Conservation (phyloP, 2,797 vertebrate genomes). For the Leuciscus waleckii region DNA sequence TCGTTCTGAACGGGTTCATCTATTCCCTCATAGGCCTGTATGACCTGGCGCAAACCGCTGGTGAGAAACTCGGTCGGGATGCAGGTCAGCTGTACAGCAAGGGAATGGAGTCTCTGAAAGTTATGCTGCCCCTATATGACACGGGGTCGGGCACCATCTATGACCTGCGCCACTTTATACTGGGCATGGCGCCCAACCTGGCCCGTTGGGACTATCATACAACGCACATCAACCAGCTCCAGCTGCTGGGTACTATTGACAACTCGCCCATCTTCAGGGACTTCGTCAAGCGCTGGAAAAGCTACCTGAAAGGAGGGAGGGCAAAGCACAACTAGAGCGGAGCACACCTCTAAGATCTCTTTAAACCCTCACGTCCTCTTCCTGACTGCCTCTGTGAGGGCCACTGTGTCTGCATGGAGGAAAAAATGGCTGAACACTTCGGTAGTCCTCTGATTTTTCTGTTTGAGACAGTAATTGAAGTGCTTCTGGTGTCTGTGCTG, state of each 20-base stretch:
- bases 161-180: conserved; percentile 94
- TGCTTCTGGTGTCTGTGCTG: conserved; percentile 65
- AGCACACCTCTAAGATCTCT: conserved; percentile 2
- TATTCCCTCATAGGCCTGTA: conserved; percentile 94
- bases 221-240: conserved; percentile 99
- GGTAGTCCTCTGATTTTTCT: conserved; percentile 61
- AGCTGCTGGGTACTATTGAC: conserved; percentile 91
- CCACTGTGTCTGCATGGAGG: conserved; percentile 63
- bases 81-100: conserved; percentile 86
- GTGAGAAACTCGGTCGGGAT: conserved; percentile 86
- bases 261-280: conserved; percentile 91
- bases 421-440: conserved; percentile 61
- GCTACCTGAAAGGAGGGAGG: conserved; percentile 91
- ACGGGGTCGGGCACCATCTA: conserved; percentile 98
- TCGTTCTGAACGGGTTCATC: conserved; percentile 98
- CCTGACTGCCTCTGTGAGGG: conserved; percentile 31
- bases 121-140: conserved; percentile 96
- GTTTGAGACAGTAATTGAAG: conserved; percentile 71
- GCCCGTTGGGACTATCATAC: conserved; percentile 99
- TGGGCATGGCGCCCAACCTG: conserved; percentile 93
- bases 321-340: conserved; percentile 96
- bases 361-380: conserved; percentile 2
- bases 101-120: conserved; percentile 94
- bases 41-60: conserved; percentile 92
- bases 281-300: conserved; percentile 93